Evolutionary conservation across 2,113 vertebrate species (phyloP).

Genomic region (Anseranas semipalmata): DNA sequence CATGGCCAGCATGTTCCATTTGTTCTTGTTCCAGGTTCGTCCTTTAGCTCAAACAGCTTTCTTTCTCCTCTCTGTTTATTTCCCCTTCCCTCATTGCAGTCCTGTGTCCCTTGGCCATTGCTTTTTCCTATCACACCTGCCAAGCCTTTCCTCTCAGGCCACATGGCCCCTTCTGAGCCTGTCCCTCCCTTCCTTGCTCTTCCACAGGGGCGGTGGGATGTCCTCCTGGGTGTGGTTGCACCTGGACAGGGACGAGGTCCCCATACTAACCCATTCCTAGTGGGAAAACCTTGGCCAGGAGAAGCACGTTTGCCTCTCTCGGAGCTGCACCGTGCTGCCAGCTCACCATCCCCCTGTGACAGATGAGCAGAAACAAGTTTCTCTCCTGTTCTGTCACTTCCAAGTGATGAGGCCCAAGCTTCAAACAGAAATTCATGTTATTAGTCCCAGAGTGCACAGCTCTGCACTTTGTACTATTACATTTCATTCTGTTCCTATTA

Average conservation of each 20-base stretch:
- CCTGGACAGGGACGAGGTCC: background rate
- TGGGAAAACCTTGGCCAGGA: background rate
- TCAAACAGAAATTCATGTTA: background rate
- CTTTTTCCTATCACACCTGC: background rate
- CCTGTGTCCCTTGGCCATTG: background rate
- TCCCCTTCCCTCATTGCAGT: background rate
- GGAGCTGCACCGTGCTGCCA: background rate
- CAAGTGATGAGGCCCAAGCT: slow-evolving; percentile 32
- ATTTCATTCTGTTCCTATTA: slow-evolving; percentile 36
- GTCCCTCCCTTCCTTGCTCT: background rate
- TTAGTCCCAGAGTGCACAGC: slow-evolving; percentile 6
- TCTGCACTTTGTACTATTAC: slow-evolving; percentile 24
- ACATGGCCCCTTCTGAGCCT: background rate
- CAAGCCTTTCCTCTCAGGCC: background rate
- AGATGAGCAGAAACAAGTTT: slow-evolving; percentile 18
- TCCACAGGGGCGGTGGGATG: fast-evolving
- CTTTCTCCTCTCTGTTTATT: background rate
- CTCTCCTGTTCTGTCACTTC: slow-evolving; percentile 21
- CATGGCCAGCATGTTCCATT: background rate
- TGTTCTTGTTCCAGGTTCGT: slow-evolving; percentile 2
- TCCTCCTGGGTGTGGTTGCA: background rate
- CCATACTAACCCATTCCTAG: background rate
- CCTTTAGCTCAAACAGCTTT: slow-evolving; percentile 12
- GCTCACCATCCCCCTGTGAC: background rate
- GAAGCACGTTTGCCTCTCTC: background rate